These are phyloP conservation scores for Hemicrepidius hirtus DNA, from an alignment of 2,888 invertebrate genomes.

Conservation along the genomic window DNA sequence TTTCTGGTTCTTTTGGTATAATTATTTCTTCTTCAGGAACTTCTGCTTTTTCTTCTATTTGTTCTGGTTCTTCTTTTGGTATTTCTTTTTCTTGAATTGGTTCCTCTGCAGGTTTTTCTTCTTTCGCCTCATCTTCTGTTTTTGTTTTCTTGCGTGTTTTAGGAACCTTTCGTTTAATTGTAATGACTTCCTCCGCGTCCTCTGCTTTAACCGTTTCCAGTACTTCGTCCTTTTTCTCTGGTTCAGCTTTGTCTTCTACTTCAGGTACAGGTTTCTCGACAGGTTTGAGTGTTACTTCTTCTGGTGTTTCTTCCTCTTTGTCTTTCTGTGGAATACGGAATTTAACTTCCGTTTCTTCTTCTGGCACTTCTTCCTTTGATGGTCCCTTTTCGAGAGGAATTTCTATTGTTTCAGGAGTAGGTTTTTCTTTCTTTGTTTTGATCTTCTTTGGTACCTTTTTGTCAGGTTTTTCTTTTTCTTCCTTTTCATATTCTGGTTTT, in stretches of 20 bases:
- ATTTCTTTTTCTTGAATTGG: constrained; percentile 56
- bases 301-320: constrained; percentile 58
- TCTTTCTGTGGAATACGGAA: constrained; percentile 62
- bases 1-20: constrained; percentile 53
- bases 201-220: constrained; percentile 57
- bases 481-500: constrained; percentile 65
- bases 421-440: constrained; percentile 59
- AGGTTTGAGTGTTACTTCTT: constrained; percentile 53
- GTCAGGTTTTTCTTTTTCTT: constrained; percentile 66
- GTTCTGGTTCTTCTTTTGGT: constrained; percentile 37
- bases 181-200: constrained; percentile 52
- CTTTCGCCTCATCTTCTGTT: constrained; percentile 53
- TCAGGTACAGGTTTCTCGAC: constrained; percentile 66
- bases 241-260: constrained; percentile 63
- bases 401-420: constrained; percentile 60
- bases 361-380: constrained; percentile 70
- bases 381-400: constrained; percentile 66
- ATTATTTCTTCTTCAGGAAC: constrained; percentile 21
- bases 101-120: constrained; percentile 56
- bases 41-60: constrained; percentile 18
- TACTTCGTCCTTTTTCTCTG: constrained; percentile 61
- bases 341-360: constrained; percentile 68
- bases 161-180: constrained; percentile 26
- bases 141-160: constrained; percentile 54
- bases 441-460: constrained; percentile 56